A percentile compares a stretch with the other conserved stretches of the same genome.
These are phyloP conservation scores for Percopsis transmontana DNA, from an alignment of 2,113 vertebrate genomes.

Conservation along the genomic window DNA sequence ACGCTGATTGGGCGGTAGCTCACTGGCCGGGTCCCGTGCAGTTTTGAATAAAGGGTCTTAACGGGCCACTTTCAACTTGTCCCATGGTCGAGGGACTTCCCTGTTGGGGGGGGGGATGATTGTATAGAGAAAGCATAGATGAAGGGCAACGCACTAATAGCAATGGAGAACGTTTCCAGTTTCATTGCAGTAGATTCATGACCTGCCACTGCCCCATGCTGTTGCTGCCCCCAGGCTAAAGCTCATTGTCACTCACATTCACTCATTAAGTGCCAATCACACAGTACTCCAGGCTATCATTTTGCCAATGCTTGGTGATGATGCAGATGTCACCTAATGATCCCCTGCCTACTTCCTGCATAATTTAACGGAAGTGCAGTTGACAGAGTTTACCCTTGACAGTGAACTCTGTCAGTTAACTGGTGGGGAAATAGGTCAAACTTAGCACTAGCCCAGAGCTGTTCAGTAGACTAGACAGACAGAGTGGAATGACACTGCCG, in stretches of 20 bases:
- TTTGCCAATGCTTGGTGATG: conserved; percentile 67
- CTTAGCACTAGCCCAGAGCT: too few relatives aligned
- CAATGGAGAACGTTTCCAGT: conserved; percentile 70
- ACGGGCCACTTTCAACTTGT: conserved; percentile 16
- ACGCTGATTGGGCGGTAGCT: background rate
- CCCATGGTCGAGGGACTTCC: conserved; percentile 23
- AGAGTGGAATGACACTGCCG: background rate
- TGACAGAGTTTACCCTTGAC: conserved; percentile 63
- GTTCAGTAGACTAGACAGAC: background rate
- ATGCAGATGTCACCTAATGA: conserved; percentile 69
- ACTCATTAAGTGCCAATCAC: conserved; percentile 80
- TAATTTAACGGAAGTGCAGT: conserved; percentile 60
- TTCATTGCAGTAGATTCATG: conserved; percentile 75
- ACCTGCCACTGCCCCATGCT: conserved; percentile 62
- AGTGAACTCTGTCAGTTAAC: conserved; percentile 49
- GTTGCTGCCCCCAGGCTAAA: conserved; percentile 63
- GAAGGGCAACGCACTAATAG: conserved; percentile 67
- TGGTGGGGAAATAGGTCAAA: conserved; percentile 18
- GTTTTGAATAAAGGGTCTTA: too few relatives aligned
- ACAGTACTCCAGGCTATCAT: conserved; percentile 68
- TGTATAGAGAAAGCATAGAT: conserved; percentile 47
- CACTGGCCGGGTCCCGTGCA: background rate
- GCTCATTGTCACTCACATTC: conserved; percentile 75
- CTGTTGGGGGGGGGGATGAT: conserved; percentile 16
- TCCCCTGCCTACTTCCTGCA: conserved; percentile 54